Evolutionary conservation across 37 sponge, comb jelly and placozoan species (phyloP).

Genomic region (Aplysina aerophoba): DNA sequence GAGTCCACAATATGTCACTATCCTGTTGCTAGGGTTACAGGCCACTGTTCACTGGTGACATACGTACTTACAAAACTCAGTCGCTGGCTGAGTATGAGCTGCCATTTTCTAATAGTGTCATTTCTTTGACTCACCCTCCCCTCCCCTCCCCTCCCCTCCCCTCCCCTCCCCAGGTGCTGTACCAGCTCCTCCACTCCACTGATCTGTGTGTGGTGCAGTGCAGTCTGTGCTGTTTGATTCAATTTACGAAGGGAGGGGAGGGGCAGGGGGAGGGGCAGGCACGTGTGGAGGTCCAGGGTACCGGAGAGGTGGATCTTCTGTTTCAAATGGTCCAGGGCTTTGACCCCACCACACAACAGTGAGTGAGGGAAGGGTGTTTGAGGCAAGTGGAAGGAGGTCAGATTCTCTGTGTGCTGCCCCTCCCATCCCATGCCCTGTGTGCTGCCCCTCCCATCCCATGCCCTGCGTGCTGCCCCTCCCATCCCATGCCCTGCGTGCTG

Average conservation of each 20-base stretch:
- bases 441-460: no score
- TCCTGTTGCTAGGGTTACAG: constrained; percentile 5
- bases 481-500: not conserved
- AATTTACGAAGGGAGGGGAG: not conserved
- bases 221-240: constrained; percentile 14
- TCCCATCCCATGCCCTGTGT: no score
- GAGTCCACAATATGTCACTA: not conserved
- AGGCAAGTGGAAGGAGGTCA: no score
- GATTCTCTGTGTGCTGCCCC: constrained; percentile 26
- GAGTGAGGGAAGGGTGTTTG: not conserved
- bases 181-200: not conserved
- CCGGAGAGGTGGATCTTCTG: not conserved
- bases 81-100: no score
- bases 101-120: no score
- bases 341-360: not conserved
- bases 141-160: constrained; percentile 15
- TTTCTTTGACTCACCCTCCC: not conserved
- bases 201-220: constrained; percentile 23
- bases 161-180: constrained; percentile 13
- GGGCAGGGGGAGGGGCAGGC: not conserved
- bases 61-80: not conserved
- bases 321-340: not conserved
- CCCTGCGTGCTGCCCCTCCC: no score
- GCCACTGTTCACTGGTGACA: not conserved
- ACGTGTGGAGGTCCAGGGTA: not conserved